A percentile compares a stretch with the other conserved stretches of the same genome.
phyloP scores from a whole-genome alignment of 2,888 invertebrate genomes.

The Bugula neritina region DNA sequence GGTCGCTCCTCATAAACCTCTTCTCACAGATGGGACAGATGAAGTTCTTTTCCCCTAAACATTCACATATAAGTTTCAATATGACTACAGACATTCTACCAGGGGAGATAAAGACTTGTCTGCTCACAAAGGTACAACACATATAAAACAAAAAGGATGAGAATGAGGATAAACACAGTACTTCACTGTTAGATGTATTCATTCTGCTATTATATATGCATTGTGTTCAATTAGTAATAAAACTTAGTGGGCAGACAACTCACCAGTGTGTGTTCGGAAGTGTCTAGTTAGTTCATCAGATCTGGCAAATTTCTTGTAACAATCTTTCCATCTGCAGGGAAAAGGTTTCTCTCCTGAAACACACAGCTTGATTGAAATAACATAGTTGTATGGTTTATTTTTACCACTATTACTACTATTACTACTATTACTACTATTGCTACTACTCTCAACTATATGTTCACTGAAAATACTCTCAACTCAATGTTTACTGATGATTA shows the following conservation, averaged over 20 bases:
- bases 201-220: too few species aligned
- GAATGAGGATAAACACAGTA: too few species aligned
- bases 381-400: too few species aligned
- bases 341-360: constrained; percentile 62
- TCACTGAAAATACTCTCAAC: too few species aligned
- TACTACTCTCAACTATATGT: too few species aligned
- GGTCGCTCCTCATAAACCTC: constrained; percentile 64
- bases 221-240: not conserved
- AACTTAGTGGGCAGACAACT: constrained; percentile 13
- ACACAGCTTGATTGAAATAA: constrained; percentile 23
- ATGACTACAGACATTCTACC: not conserved
- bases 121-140: too few species aligned
- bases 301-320: constrained; percentile 62
- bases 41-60: constrained; percentile 62
- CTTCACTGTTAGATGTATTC: too few species aligned
- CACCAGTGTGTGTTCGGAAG: constrained; percentile 61
- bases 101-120: too few species aligned
- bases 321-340: constrained; percentile 62
- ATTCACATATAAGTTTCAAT: not conserved
- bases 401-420: too few species aligned
- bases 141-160: too few species aligned
- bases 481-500: too few species aligned
- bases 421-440: too few species aligned
- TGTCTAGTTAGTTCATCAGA: constrained; percentile 64
- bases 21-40: constrained; percentile 62